Evolutionary conservation across 2,797 vertebrate genomes (phyloP), one percentile per base, ranked within the genome.

Genomic region (Melanogrammus aeglefinus): DNA sequence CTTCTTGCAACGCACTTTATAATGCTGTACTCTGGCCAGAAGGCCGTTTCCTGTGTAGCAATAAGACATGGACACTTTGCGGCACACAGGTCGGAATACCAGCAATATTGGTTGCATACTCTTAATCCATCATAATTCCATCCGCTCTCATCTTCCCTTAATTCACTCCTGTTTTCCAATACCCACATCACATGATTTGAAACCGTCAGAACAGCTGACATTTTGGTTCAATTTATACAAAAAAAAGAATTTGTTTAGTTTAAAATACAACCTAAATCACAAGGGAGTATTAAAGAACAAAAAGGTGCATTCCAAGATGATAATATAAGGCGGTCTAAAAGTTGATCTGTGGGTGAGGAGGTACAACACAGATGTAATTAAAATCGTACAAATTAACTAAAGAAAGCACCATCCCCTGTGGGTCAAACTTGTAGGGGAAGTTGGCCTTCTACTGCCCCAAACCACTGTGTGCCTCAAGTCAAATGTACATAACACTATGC

Each of bases 1-100:
- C 69, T 51, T 1, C 74, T 71, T 73, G 74, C 82, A 44, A 83
- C 18, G 87, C 89, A 83, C 85, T 88, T 88, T 83, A 83, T 79
- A 21, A 79, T 6, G 57, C 72, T 16, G 76, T 47, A 7, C 83
- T 78, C 75, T 57, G 79, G 84, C 76, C 80, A 44, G 2, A 36
- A 6, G 78, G 78, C 71, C 9, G 33, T 12, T 75, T 51, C 36
- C 75, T 27, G n/a, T 27, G 27, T 27, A 69, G 63, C 77, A 79
- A 76, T 84, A 80, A 83, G 76, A 75, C 72, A 24, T 27, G 5
- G 74, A 31, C 10, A 66, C n/a, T 21, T 44, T 44, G 41, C 73
- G 51, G 31, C 39, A 31, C 70, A 24, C 6, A 57, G 75, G 69
- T 27, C 76, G 51, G 29, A 72, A 33, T 33, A 66, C 75, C 72